Base-by-base conservation (phyloP, 2,797 vertebrate genomes). In the Neosilurus mollespiculum region DNA sequence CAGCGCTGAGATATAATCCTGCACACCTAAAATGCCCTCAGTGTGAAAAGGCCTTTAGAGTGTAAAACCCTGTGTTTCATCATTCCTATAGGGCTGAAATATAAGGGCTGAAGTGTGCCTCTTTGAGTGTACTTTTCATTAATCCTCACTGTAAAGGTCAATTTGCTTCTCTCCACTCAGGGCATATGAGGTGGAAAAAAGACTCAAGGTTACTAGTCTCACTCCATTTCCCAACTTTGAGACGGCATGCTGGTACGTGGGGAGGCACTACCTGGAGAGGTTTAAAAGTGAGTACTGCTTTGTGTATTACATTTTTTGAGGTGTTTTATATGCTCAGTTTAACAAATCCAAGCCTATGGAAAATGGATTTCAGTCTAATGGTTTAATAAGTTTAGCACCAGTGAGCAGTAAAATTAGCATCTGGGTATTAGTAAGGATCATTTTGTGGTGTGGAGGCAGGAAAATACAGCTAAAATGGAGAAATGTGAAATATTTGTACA, bases 241-340 rank as follows among this genome's bases (percentile, higher is more conserved):
- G 94, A 99, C 98, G 0, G 97, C 97, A 0, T 99, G 98, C 93
- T 99, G 98, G 97, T 99, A 99, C 64, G 97, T 96, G 92, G 98
- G 97, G 76, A 96, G 94, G 85, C 96, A 98, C 89, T 94, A 97
- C 49, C 95, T 99, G 9, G 98, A 99, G 91, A 93, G 95, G 2
- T 98, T 99, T 94, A 99, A 96, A 97, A 96, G 98, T 99, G 94
- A 90, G 83, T 84, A 56, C 9, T 26, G 14, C n/a, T 49, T 81
- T 61, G 54, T 30, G 14, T 81, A 22, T 81, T 81, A 49, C 24
- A 77, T n/a, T 58, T 49, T 65, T 1, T 64, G 37, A 26, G 20
- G 14, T 64, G 3, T 26, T 37, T 43, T 62, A 37, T 76, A 20
- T 16, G 72, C 56, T 58, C 53, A 75, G 54, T 72, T 56, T 16